A percentile compares a stretch with the other conserved stretches of the same genome.
Conservation (phyloP, 1,140 invertebrate genomes). For the Pseudomyrmex dendroicus region DNA sequence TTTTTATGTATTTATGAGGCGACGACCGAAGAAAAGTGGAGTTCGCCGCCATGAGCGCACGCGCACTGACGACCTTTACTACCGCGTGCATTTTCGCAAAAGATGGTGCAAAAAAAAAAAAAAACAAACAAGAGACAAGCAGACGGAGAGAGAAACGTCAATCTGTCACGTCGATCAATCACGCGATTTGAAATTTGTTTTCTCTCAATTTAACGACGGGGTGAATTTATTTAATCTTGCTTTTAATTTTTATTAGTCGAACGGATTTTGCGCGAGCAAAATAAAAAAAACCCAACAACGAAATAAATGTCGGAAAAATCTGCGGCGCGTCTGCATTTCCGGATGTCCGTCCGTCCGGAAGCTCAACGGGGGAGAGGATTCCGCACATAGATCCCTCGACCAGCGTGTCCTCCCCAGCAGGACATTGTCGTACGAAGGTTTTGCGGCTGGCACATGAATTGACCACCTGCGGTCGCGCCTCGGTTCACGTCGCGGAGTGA, state of each 20-base stretch:
- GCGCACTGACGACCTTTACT: not conserved
- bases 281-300: too few relatives aligned
- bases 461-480: slow-evolving; percentile 42
- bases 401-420: not conserved
- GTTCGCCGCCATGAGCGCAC: not conserved
- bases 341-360: not conserved
- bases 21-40: not conserved
- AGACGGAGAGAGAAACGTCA: too few relatives aligned
- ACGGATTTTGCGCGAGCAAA: not conserved
- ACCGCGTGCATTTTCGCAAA: too few relatives aligned
- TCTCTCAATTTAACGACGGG: too few relatives aligned
- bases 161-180: too few relatives aligned
- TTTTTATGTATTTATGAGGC: slow-evolving; percentile 41
- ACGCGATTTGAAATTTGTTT: too few relatives aligned
- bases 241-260: not conserved
- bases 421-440: slow-evolving; percentile 27
- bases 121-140: not conserved
- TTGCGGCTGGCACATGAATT: slow-evolving; percentile 63
- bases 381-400: not conserved
- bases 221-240: too few relatives aligned
- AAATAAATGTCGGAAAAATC: not conserved
- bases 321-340: too few relatives aligned
- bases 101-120: not conserved
- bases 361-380: not conserved
- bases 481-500: slow-evolving; percentile 4